Conservation (phyloP, 2,113 vertebrate genomes). For the Semnornis frantzii region DNA sequence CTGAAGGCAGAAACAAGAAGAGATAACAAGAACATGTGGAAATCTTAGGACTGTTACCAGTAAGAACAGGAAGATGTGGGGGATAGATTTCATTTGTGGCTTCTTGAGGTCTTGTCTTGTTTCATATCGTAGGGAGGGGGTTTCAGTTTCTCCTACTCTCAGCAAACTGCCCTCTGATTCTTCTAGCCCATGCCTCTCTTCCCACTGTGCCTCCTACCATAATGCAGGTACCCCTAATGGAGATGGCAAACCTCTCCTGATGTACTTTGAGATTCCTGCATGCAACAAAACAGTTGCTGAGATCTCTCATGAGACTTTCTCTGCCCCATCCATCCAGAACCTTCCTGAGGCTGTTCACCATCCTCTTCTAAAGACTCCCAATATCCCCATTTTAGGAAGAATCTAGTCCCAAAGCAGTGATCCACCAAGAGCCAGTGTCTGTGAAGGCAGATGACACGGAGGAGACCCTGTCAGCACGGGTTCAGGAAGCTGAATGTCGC, state of each 20-base stretch:
- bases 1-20: not conserved
- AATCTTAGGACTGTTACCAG: not conserved
- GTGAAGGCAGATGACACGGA: conserved; percentile 74
- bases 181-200: not conserved
- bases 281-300: not conserved
- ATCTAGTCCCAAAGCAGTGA: conserved; percentile 78
- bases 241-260: not conserved
- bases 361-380: not conserved
- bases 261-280: not conserved
- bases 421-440: conserved; percentile 81
- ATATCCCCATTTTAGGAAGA: conserved; percentile 76
- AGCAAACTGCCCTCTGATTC: not conserved
- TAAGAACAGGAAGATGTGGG: not conserved
- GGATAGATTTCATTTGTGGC: not conserved
- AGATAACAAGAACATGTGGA: not conserved
- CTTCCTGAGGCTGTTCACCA: not conserved
- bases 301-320: not conserved
- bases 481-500: conserved; percentile 81
- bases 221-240: not conserved
- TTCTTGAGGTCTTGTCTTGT: not conserved
- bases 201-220: accelerated
- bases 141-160: not conserved
- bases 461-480: conserved; percentile 72
- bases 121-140: not conserved
- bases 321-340: accelerated